A percentile compares a stretch with the other conserved stretches of the same genome.
These are phyloP conservation scores for Agonopterix arenella DNA, from an alignment of 2,888 invertebrate species.

Conservation along the genomic window DNA sequence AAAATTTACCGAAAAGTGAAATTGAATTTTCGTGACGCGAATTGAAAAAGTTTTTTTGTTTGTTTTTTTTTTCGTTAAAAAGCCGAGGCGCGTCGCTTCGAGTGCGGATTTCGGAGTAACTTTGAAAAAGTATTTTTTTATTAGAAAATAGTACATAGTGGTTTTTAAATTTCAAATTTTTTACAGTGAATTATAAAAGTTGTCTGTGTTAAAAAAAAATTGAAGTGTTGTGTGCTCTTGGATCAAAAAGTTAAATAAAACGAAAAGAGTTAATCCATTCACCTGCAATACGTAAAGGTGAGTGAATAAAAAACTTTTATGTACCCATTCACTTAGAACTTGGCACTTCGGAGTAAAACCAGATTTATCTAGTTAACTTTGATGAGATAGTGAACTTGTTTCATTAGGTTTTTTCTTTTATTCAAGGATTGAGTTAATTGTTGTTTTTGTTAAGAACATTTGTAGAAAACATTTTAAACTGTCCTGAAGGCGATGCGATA, in stretches of 20 bases:
- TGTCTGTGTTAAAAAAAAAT: too few relatives aligned
- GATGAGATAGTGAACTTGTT: neutral
- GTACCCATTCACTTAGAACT: slow-evolving; percentile 2
- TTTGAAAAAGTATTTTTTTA: neutral
- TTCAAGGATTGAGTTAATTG: too few relatives aligned
- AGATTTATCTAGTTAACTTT: slow-evolving; percentile 7
- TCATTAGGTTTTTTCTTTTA: too few relatives aligned
- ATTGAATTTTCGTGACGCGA: slow-evolving; percentile 1
- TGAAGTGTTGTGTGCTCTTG: too few relatives aligned
- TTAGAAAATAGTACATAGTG: neutral
- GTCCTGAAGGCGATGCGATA: too few relatives aligned
- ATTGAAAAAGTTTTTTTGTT: slow-evolving; percentile 5
- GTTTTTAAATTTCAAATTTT: neutral
- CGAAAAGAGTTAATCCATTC: too few relatives aligned
- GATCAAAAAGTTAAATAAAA: too few relatives aligned
- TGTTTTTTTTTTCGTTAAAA: slow-evolving; percentile 1
- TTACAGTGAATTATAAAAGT: too few relatives aligned
- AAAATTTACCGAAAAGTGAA: slow-evolving; percentile 1
- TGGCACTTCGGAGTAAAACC: slow-evolving; percentile 1
- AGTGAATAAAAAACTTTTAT: slow-evolving; percentile 3
- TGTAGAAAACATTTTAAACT: too few relatives aligned
- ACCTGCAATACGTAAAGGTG: neutral
- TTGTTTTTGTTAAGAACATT: too few relatives aligned
- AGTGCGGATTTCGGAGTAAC: neutral
- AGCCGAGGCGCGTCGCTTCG: neutral